Evolutionary conservation across 2,888 invertebrate genomes (phyloP).

Genomic region (Cryptosula pallasiana): DNA sequence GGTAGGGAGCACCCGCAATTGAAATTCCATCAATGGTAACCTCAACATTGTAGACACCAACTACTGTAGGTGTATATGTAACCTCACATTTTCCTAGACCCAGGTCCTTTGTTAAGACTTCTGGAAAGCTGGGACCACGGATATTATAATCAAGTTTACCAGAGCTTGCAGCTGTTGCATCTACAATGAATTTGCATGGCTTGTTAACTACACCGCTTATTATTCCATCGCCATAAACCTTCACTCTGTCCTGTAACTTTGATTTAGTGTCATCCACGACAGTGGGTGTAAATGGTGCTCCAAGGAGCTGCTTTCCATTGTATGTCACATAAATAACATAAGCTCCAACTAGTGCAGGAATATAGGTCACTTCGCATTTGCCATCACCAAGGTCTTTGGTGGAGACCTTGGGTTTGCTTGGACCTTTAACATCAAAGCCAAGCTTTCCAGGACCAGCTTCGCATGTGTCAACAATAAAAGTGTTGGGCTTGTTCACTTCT

Average conservation of each 20-base stretch:
- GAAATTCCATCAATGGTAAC: slow-evolving; percentile 48
- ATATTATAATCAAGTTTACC: slow-evolving; percentile 28
- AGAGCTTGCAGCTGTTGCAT: slow-evolving; percentile 72
- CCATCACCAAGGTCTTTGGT: slow-evolving; percentile 51
- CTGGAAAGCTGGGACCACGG: slow-evolving; percentile 52
- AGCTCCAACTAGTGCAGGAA: slow-evolving; percentile 48
- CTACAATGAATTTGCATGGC: slow-evolving; percentile 76
- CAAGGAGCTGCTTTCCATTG: slow-evolving; percentile 47
- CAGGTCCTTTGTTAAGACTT: slow-evolving; percentile 50
- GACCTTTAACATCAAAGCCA: slow-evolving; percentile 39
- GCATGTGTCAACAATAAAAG: slow-evolving; percentile 88
- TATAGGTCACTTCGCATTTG: slow-evolving; percentile 50
- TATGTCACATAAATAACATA: slow-evolving; percentile 52
- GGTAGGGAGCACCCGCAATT: slow-evolving; percentile 49
- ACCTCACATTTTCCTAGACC: slow-evolving; percentile 52
- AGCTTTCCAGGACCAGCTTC: slow-evolving; percentile 71
- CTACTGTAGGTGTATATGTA: slow-evolving; percentile 47
- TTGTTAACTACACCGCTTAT: slow-evolving; percentile 63
- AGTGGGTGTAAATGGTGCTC: slow-evolving; percentile 42
- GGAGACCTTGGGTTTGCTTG: slow-evolving; percentile 51
- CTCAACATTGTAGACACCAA: slow-evolving; percentile 51
- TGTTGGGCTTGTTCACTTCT: slow-evolving; percentile 84
- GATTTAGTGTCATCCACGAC: neutral
- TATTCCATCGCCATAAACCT: slow-evolving; percentile 70
- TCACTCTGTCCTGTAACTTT: slow-evolving; percentile 58